Base-by-base conservation (phyloP, 2,888 invertebrate species). In the Drosophila picticornis region DNA sequence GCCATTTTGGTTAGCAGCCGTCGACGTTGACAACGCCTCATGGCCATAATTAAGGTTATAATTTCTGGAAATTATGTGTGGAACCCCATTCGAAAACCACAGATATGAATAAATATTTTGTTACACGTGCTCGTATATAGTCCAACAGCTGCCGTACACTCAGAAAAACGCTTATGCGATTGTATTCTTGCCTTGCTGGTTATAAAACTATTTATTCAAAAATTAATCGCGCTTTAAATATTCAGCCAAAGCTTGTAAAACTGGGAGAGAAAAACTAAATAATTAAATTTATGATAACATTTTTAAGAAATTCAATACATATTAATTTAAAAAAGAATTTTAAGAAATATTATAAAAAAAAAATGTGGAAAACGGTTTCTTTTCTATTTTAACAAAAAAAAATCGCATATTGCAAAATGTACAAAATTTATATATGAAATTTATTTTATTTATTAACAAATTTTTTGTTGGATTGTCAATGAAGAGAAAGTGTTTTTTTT, bases 11-110 rank as follows among this genome's bases (percentile, higher is more conserved):
- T 77, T 82, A 73, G 75, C 82, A 80, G 53, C 75, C 78, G 69
- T 66, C 69, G 48, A 61, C 48, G 62, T 58, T 61, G 64, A 80
- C 77, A 72, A 57, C 68, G 72, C 81, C 72, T 79, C 81, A 81
- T 80, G 75, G 79, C 82, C 81, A 71, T 88, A 90, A 91, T 89
- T 91, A 85, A 80, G 83, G 84, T 67, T 74, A 84, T 83, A 80
- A 85, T 80, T 83, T 81, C 80, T 79, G 46, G 59, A 83, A 83
- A 87, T 84, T 71, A 82, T 84, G 82, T 76, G 78, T 77, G 73
- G 77, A 66, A 70, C 58, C 62, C 72, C 59, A 72, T 72, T 55
- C 10, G 52, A 62, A 57, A 59, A 27, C 52, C 62, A 48, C 62
- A 62, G 27, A 32, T 43, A 43, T 56, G 56, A 32, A 64, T 51